phyloP scores from a whole-genome alignment of 1,140 invertebrate species.

The Anoplolepis gracilipes region DNA sequence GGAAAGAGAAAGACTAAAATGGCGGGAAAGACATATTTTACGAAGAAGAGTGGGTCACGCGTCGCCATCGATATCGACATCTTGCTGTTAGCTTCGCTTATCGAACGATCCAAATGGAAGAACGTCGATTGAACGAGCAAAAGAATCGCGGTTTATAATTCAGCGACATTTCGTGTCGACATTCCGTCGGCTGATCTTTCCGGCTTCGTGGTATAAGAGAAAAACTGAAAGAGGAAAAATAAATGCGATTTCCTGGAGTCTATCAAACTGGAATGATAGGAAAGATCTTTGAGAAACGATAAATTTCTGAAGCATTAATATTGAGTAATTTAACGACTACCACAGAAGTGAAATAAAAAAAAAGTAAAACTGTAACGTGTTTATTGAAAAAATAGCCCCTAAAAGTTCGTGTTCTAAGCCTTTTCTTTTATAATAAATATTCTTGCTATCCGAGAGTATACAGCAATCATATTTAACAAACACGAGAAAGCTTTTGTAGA shows the following conservation, averaged over 20 bases:
- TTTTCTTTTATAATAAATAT: neutral
- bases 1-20: neutral
- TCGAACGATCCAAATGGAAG: constrained; percentile 45
- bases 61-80: constrained; percentile 71
- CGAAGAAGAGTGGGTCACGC: constrained; percentile 60
- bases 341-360: constrained; percentile 39
- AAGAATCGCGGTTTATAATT: constrained; percentile 54
- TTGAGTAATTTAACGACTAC: constrained; percentile 54
- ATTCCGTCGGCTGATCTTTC: neutral
- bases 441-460: neutral
- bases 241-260: neutral
- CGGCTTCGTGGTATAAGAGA: constrained; percentile 9
- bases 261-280: neutral
- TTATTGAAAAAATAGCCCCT: neutral
- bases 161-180: neutral
- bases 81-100: constrained; percentile 45
- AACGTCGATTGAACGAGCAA: constrained; percentile 40
- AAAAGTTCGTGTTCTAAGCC: neutral
- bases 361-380: neutral
- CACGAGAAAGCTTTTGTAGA: constrained; percentile 6
- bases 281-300: constrained; percentile 10
- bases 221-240: constrained; percentile 30
- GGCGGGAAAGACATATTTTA: constrained; percentile 57
- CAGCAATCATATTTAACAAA: neutral
- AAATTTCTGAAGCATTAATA: constrained; percentile 41